Evolutionary conservation across 1,140 invertebrate species (phyloP).

Genomic region (Nomia melanderi): DNA sequence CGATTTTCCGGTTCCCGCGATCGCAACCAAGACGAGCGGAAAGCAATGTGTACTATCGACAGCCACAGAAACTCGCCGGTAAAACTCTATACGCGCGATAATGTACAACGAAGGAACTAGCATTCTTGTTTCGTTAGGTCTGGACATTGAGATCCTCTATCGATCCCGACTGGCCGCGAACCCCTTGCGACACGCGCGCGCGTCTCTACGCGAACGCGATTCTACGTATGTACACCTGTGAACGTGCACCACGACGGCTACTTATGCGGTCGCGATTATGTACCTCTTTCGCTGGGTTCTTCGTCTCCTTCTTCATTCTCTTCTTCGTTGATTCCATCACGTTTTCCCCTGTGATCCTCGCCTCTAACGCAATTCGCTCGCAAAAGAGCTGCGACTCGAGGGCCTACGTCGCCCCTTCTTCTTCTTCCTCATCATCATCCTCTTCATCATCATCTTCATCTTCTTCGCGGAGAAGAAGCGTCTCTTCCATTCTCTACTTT

Average conservation of each 20-base stretch:
- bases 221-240: not conserved
- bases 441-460: not conserved
- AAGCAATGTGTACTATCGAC: not conserved
- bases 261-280: slow-evolving; percentile 14
- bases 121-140: slow-evolving; percentile 37
- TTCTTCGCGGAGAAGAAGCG: not conserved
- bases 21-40: not conserved
- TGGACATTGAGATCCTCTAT: slow-evolving; percentile 29
- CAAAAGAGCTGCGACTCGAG: slow-evolving; percentile 8
- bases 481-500: not conserved
- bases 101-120: slow-evolving; percentile 52
- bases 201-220: slow-evolving; percentile 12
- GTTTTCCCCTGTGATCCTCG: not conserved
- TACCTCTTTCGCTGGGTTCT: slow-evolving; percentile 25
- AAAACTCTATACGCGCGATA: slow-evolving; percentile 35
- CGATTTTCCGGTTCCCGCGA: not conserved
- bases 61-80: not conserved
- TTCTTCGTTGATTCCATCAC: no score
- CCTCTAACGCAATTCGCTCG: not conserved
- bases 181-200: not conserved
- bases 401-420: not conserved
- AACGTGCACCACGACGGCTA: slow-evolving; percentile 20
- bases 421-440: not conserved
- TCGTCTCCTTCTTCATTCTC: not conserved
- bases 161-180: slow-evolving; percentile 26